Evolutionary conservation across 1,140 invertebrate genomes (phyloP), one percentile per base, ranked within the genome.

Genomic region (Acromyrmex charruanus): DNA sequence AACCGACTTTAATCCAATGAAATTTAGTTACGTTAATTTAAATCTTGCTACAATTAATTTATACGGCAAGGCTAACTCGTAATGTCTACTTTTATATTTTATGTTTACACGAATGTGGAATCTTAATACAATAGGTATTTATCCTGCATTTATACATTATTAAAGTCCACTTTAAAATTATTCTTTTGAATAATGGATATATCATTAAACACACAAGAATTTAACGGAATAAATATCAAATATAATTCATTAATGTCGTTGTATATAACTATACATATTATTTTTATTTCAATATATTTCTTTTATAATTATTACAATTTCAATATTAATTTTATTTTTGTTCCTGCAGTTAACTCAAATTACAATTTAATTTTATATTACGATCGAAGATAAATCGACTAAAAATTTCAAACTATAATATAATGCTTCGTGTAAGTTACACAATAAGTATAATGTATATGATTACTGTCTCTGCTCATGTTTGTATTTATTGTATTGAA

Each of bases 21-120:
- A 74, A 84, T 84, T 84, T n/a, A 74, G 28, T 84, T 51, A 75
- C 74, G n/a, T 84, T 84, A 74, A 84, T 84, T 49, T 72, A 59
- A 61, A 74, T 61, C 44, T 31, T 31, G 35, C 18, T 31, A 61
- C 39, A 74, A 75, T 84, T 75, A 61, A 84, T 61, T 84, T 69
- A 35, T 58, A 10, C 9, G 53, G 35, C 55, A 58, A 25, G 25
- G 53, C 39, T 31, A 72, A 61, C 21, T 44, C 21, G 12, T 72
- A 72, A 44, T 55, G 39, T 61, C 35, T 49, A 31, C 44, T 18
- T 12, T 49, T 55, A 25, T 72, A 59, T 61, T 55, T n/a, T 58
- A 61, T 39, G 21, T 4, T 18, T 72, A 28, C 4, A 35, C 77
- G 28, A 58, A 58, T 25, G 35, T 63, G 39, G 28, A 84, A 84